Conservation (phyloP, 2,113 vertebrate species). For the Sapajus apella region DNA sequence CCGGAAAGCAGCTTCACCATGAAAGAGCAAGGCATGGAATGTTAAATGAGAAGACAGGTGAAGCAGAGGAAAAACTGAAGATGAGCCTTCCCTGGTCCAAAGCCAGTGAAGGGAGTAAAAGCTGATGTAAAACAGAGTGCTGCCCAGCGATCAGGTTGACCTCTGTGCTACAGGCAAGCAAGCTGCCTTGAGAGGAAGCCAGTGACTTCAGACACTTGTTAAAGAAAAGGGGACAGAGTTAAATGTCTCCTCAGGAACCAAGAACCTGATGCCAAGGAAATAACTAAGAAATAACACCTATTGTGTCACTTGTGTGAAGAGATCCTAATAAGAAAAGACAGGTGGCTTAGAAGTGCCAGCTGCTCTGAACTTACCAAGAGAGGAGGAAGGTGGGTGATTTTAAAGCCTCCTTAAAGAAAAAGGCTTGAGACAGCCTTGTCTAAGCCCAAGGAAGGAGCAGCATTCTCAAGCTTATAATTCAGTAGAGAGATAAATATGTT, state of each 20-base stretch:
- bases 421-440: neutral
- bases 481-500: neutral
- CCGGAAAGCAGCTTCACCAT: neutral
- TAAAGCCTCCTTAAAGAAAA: neutral
- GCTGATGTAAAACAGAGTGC: neutral
- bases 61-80: neutral
- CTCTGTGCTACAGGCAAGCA: accelerated
- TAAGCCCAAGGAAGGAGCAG: neutral
- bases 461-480: neutral
- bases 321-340: neutral
- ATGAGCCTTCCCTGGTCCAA: neutral
- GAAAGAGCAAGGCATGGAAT: neutral
- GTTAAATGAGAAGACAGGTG: neutral
- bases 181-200: neutral
- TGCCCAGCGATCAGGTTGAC: neutral
- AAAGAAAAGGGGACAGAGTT: neutral
- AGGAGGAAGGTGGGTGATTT: neutral
- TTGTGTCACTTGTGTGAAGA: neutral
- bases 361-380: neutral
- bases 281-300: neutral
- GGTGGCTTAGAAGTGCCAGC: neutral
- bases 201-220: neutral
- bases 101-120: neutral
- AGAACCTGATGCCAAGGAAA: neutral
- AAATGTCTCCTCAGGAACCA: neutral